Percentiles rank a stretch among this genome's conserved stretches.
phyloP scores from a whole-genome alignment of 2,113 vertebrate genomes.

The Sclerurus mexicanus region DNA sequence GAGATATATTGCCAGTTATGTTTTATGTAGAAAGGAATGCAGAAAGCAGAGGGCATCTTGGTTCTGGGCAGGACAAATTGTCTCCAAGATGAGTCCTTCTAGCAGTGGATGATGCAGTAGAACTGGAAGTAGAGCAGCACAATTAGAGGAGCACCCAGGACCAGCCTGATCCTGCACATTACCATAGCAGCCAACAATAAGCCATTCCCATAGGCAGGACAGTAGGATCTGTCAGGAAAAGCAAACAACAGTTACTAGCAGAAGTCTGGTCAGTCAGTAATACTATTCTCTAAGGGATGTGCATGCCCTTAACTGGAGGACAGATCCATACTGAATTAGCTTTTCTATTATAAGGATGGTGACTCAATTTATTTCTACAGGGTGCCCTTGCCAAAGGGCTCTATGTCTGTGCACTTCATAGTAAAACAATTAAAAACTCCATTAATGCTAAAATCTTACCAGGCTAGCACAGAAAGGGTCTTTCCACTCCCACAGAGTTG shows the following conservation, averaged over 20 bases:
- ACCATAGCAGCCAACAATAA: conserved; percentile 46
- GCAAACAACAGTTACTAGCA: not conserved
- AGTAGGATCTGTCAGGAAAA: conserved; percentile 27
- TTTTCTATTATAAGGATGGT: conserved; percentile 15
- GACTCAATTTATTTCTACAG: conserved; percentile 23
- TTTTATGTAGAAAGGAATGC: not conserved
- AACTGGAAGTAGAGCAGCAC: conserved; percentile 53
- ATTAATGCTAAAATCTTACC: not conserved
- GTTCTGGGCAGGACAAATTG: not conserved
- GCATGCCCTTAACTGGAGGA: not conserved
- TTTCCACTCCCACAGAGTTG: not conserved
- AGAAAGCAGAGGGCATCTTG: not conserved
- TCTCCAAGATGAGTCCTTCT: not conserved
- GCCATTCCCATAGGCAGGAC: conserved; percentile 11
- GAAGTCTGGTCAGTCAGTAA: not conserved
- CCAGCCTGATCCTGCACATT: conserved; percentile 47
- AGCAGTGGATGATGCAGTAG: not conserved
- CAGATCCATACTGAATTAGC: conserved; percentile 28
- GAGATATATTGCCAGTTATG: accelerated
- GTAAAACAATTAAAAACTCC: not conserved
- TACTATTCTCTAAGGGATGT: not conserved
- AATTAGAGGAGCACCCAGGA: conserved; percentile 21
- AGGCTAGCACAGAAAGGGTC: not conserved
- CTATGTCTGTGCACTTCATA: not conserved
- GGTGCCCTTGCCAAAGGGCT: conserved; percentile 31